phyloP scores from a whole-genome alignment of 2,797 vertebrate genomes.

The Myripristis jacobus region DNA sequence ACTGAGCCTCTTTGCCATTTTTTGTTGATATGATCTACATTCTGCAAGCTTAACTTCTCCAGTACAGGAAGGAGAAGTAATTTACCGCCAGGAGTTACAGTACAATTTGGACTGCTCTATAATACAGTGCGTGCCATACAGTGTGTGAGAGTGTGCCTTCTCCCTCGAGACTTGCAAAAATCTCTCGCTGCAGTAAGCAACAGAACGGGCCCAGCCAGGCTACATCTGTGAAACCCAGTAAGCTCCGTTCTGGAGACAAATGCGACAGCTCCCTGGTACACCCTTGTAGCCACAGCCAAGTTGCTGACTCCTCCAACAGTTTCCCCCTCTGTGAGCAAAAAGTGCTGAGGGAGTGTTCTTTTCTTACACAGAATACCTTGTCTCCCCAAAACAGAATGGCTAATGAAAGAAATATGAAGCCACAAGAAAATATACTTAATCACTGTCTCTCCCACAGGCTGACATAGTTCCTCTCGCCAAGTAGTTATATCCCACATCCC shows the following conservation, averaged over 20 bases:
- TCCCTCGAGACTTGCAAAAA: constrained; percentile 10
- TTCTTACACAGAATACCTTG: constrained; percentile 26
- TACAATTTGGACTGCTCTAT: constrained; percentile 51
- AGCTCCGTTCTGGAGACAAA: constrained; percentile 54
- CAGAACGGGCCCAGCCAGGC: constrained; percentile 30
- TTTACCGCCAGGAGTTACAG: background rate
- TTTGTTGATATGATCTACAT: background rate
- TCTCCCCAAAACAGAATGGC: constrained; percentile 31
- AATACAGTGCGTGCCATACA: constrained; percentile 48
- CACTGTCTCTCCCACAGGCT: constrained; percentile 18
- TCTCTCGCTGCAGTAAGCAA: constrained; percentile 25
- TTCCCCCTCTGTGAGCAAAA: constrained; percentile 52
- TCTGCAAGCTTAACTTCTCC: background rate
- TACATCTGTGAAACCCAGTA: constrained; percentile 40
- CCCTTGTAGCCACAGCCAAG: constrained; percentile 47
- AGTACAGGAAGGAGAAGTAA: background rate
- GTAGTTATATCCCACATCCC: background rate
- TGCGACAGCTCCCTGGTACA: constrained; percentile 54
- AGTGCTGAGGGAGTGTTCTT: constrained; percentile 55
- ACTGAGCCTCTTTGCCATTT: background rate
- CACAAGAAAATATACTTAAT: constrained; percentile 19
- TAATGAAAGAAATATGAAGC: constrained; percentile 48
- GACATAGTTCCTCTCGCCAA: constrained; percentile 5
- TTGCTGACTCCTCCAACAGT: constrained; percentile 67
- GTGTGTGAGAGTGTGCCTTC: constrained; percentile 24